Conservation (phyloP, 2,797 vertebrate species). For the Falco naumanni region DNA sequence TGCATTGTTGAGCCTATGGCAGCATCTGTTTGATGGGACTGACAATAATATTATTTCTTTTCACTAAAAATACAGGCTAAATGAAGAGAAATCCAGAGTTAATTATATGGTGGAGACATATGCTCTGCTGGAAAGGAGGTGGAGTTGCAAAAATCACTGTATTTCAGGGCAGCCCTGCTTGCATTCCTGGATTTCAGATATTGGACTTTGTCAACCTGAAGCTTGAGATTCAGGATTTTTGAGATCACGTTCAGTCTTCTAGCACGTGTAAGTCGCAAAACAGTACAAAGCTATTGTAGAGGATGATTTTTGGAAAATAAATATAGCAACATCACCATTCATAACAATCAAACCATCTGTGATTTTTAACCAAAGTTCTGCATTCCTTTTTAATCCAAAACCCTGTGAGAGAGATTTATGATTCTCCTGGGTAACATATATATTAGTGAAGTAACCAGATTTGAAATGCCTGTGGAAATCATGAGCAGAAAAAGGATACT, state of each 20-base stretch:
- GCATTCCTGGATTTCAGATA: background rate
- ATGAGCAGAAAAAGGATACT: background rate
- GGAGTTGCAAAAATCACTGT: background rate
- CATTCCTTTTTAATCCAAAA: slow-evolving; percentile 34
- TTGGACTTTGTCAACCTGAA: background rate
- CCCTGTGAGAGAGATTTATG: slow-evolving; percentile 22
- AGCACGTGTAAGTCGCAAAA: background rate
- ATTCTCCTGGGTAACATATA: background rate
- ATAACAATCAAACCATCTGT: slow-evolving; percentile 2
- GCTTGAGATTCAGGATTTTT: background rate
- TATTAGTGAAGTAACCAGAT: slow-evolving; percentile 37
- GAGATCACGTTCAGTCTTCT: background rate
- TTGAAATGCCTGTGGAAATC: slow-evolving; percentile 52
- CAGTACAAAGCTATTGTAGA: background rate
- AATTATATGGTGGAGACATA: slow-evolving; percentile 73
- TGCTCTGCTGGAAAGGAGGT: slow-evolving; percentile 33
- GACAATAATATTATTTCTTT: slow-evolving; percentile 77
- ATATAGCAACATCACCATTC: background rate
- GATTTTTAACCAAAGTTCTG: slow-evolving; percentile 1
- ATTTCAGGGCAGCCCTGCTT: background rate
- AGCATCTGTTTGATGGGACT: slow-evolving; percentile 67
- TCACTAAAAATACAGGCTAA: slow-evolving; percentile 70
- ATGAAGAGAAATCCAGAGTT: slow-evolving; percentile 65
- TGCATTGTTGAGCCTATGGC: slow-evolving; percentile 75
- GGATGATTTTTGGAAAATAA: slow-evolving; percentile 26